Base-by-base conservation (phyloP, 2,888 invertebrate species). In the Coecobrya sp. region DNA sequence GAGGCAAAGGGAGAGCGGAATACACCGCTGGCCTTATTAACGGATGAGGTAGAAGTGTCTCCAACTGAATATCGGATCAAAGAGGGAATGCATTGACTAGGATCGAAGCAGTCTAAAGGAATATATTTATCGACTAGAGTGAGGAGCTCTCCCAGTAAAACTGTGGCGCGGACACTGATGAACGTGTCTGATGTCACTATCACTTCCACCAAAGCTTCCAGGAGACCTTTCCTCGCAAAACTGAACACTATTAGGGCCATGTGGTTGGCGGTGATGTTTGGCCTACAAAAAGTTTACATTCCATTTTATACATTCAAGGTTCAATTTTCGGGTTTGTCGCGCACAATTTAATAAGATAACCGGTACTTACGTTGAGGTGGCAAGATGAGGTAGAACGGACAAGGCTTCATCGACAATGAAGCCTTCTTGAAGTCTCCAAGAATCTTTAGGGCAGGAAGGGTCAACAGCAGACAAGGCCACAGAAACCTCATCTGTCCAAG, bases 371-470 rank as follows among this genome's bases (percentile, higher is more conserved):
- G 94, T 95, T 65, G 92, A 91, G 30, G 91, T 88, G 84, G 98
- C 97, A 93, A 98, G 96, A 95, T 98, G 98, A 93, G 99, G 98
- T 95, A 99, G 96, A 95, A 99, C 97, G 87, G 97, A 97, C 91
- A 97, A 97, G 76, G 98, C 99, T 96, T 99, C 99, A 90, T 98
- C 98, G 16, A 98, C 98, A n/a, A 99, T 98, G 95, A 99, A 99
- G 52, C 99, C 99, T 95, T 99, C 99, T 95, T 97, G 97, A 36
- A 99, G 96, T 95, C 98, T 97, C 99, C 99, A 99, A 0, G 97
- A 97, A 94, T 98, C 98, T 96, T 97, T 96, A 94, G 96, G 96
- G 70, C 96, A 96, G 30, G 98, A 97, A 2, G 98, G 98, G 97
- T 99, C 98, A 93, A 98, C 97, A 62, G 98, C 98, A 94, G 97